Base-by-base conservation (phyloP, 2,797 vertebrate genomes). In the Enteromius thamalakanensis region DNA sequence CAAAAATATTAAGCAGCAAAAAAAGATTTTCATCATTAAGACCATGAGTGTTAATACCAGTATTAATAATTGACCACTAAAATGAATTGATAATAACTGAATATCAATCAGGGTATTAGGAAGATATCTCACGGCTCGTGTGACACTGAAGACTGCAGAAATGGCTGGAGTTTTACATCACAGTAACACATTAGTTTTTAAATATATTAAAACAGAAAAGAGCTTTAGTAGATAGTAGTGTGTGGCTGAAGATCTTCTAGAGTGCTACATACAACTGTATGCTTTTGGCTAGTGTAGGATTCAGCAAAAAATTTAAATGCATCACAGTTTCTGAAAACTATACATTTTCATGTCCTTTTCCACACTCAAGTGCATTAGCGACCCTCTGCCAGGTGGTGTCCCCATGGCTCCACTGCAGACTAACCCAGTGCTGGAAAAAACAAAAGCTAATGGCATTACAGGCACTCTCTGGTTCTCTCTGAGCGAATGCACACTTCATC, bases 311-410 rank as follows among this genome's bases (percentile, higher is more conserved):
- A 49, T 14, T 9, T 21, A 74, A 65, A 60, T 40, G 42, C 69
- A 40, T 65, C 42, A 14, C n/a, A 26, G 29, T 55, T 67, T 55
- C 60, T 60, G 34, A 19, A 68, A 64, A 29, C 10, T 14, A 32
- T 37, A 2, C 7, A 78, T 71, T 78, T 14, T 3, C 60, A 23
- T 62, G 65, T 82, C 14, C 5, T 15, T 23, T 64, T 75, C 11
- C 23, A 67, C 11, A 15, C n/a, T 23, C 19, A 34, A 26, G 34
- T 88, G 88, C 83, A 83, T 45, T 91, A 74, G 23, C 62, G 11
- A 0, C 11, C 19, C 21, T 26, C 14, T 32, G n/a, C 86, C 90
- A 82, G 76, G 17, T 85, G 89, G 89, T 89, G 90, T 89, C 90
- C 87, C 84, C 86, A 87, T 89, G 67, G 79, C 79, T 89, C 86